These are phyloP conservation scores for Paralichthys olivaceus DNA, from an alignment of 2,113 vertebrate species.

Conservation along the genomic window DNA sequence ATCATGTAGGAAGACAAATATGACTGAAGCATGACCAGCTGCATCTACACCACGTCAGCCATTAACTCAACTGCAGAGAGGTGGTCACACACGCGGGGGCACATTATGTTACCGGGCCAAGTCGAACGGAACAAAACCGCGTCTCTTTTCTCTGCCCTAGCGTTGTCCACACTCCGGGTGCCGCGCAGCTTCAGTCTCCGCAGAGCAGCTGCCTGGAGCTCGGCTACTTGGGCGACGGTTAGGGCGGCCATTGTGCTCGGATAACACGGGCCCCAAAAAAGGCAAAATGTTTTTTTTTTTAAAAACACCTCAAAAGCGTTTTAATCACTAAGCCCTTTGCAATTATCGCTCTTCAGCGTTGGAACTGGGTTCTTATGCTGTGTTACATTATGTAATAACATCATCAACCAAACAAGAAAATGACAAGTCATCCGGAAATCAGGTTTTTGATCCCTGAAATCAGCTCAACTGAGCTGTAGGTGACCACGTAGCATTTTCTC, in stretches of 20 bases:
- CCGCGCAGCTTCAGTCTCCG: constrained; percentile 12
- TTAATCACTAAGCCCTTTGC: not conserved
- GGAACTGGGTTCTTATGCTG: not conserved
- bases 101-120: constrained; percentile 7
- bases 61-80: constrained; percentile 4
- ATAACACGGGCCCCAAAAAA: not conserved
- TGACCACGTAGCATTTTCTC: not conserved
- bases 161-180: not conserved
- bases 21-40: not conserved
- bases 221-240: constrained; percentile 17
- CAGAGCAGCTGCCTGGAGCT: constrained; percentile 26
- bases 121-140: not conserved
- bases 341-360: not conserved
- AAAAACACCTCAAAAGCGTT: not conserved
- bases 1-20: not conserved
- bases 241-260: constrained; percentile 44
- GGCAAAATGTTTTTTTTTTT: not conserved
- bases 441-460: not conserved
- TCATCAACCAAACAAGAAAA: not conserved
- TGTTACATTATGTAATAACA: not conserved
- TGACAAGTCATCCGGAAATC: not conserved
- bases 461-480: not conserved
- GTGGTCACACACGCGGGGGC: constrained; percentile 10
- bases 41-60: constrained; percentile 7
- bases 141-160: not conserved